Evolutionary conservation across 2,797 vertebrate genomes (phyloP).

Genomic region (Neosilurus mollespiculum): DNA sequence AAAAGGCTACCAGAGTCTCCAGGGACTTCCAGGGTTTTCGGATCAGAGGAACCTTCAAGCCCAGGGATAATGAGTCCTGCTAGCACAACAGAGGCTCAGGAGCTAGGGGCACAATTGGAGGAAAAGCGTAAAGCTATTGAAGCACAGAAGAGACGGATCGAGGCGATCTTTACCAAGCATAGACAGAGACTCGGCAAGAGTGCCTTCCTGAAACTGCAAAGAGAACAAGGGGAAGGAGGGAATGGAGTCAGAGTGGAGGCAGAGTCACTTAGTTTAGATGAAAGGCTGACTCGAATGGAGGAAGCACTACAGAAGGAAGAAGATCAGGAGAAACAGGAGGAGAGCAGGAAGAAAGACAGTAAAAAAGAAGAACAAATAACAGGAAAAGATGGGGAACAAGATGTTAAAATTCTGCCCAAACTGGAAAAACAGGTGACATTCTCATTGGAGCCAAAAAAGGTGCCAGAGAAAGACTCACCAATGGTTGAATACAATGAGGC

Average conservation of each 20-base stretch:
- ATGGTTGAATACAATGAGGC: constrained; percentile 86
- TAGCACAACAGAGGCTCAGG: constrained; percentile 79
- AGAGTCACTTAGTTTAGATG: constrained; percentile 70
- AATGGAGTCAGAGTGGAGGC: constrained; percentile 48
- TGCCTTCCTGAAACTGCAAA: constrained; percentile 85
- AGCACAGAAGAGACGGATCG: constrained; percentile 88
- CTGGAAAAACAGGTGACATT: constrained; percentile 88
- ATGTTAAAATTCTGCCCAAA: constrained; percentile 56
- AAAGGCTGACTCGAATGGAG: constrained; percentile 76
- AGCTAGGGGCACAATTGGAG: constrained; percentile 84
- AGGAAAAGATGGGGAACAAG: constrained; percentile 50
- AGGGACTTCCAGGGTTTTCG: constrained; percentile 36
- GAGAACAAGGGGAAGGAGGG: constrained; percentile 70
- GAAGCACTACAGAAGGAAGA: constrained; percentile 66
- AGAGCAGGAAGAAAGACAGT: constrained; percentile 52
- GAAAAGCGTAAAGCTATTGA: constrained; percentile 89
- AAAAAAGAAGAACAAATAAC: constrained; percentile 59
- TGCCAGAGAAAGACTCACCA: constrained; percentile 54
- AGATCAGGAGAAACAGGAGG: constrained; percentile 62
- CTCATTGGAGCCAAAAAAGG: constrained; percentile 76
- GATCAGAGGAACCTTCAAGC: constrained; percentile 58
- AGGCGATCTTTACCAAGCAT: constrained; percentile 88
- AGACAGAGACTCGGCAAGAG: constrained; percentile 86
- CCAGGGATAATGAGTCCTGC: constrained; percentile 68
- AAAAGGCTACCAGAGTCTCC: constrained; percentile 73